Percentiles rank a stretch among this genome's conserved stretches.
Conservation (phyloP, 2,797 vertebrate genomes). For the Bradypus variegatus region DNA sequence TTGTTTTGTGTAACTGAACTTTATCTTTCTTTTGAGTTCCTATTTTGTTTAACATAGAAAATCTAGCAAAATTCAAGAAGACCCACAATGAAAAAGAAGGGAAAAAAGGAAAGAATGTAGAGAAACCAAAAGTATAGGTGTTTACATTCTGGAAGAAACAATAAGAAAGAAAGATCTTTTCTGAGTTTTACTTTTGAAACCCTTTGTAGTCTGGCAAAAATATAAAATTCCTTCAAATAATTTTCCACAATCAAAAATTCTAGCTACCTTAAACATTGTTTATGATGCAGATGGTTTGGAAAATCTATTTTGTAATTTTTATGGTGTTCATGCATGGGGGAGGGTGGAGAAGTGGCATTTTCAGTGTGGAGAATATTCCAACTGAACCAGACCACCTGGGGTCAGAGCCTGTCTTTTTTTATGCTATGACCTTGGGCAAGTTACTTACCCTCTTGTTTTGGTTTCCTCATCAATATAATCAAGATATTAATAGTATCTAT, state of each 20-base stretch:
- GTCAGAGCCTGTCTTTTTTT: background rate
- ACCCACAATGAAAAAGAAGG: background rate
- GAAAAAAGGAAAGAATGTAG: background rate
- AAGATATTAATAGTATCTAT: background rate
- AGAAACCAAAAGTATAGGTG: background rate
- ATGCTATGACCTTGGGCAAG: constrained; percentile 14
- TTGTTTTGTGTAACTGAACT: background rate
- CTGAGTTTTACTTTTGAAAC: background rate
- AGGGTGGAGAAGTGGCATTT: background rate
- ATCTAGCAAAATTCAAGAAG: background rate
- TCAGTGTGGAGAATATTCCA: background rate
- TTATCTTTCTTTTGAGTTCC: background rate
- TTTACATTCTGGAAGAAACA: background rate
- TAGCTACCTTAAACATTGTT: background rate
- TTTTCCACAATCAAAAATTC: background rate
- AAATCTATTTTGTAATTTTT: background rate
- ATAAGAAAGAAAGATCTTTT: background rate
- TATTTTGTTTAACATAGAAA: background rate
- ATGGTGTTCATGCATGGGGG: background rate
- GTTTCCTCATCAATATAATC: background rate
- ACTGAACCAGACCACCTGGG: background rate
- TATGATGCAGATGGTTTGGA: background rate
- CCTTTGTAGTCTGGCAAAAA: background rate
- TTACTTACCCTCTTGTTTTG: background rate
- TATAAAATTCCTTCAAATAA: background rate